These are phyloP conservation scores for Bursaphelenchus mucronatus DNA, from an alignment of 1,140 invertebrate species.

Conservation along the genomic window DNA sequence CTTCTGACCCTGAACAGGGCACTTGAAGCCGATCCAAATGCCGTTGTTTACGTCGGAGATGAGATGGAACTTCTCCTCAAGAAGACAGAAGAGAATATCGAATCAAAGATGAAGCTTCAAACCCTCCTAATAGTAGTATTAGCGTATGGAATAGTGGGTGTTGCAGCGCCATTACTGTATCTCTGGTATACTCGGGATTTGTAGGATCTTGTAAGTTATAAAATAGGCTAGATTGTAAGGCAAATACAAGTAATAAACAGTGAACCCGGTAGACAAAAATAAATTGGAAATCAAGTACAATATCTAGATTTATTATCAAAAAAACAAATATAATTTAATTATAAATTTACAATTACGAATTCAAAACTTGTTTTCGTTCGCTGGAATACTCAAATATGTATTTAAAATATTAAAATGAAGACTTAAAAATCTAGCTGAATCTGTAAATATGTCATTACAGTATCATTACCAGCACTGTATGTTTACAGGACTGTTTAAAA, in stretches of 20 bases:
- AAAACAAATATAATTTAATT: too few relatives aligned
- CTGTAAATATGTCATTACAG: too few relatives aligned
- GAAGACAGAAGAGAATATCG: constrained; percentile 47
- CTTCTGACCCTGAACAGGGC: constrained; percentile 37
- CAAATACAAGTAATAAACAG: too few relatives aligned
- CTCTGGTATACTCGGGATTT: constrained; percentile 19
- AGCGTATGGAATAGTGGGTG: constrained; percentile 29
- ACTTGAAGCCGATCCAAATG: constrained; percentile 19
- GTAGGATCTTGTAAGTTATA: background rate
- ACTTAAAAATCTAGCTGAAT: background rate
- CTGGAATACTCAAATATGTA: background rate
- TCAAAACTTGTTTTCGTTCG: constrained; percentile 5
- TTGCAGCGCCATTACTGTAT: constrained; percentile 32
- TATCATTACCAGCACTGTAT: background rate
- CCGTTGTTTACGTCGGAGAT: constrained; percentile 46
- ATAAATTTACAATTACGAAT: too few relatives aligned
- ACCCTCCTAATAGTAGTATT: constrained; percentile 40
- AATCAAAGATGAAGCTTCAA: constrained; percentile 50
- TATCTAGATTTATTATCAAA: too few relatives aligned
- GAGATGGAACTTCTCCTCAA: constrained; percentile 46
- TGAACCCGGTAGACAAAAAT: too few relatives aligned
- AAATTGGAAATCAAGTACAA: too few relatives aligned
- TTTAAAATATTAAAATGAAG: background rate
- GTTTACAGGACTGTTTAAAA: background rate
- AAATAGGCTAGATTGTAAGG: too few relatives aligned